A percentile compares a stretch with the other conserved stretches of the same genome.
phyloP scores from a whole-genome alignment of 2,113 vertebrate species.

The Pseudorectes ferrugineus region DNA sequence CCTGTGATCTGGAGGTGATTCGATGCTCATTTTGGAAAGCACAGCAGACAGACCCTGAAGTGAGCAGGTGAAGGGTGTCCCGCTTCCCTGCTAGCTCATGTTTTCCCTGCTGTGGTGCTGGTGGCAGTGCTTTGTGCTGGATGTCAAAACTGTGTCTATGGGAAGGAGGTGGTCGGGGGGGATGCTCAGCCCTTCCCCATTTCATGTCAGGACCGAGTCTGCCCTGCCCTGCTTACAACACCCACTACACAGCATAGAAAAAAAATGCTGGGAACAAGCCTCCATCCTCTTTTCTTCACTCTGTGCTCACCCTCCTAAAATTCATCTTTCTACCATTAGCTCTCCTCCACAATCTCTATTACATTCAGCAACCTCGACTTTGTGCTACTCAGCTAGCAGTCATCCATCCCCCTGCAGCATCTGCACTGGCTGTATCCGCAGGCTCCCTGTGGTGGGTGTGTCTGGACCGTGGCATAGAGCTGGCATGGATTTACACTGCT shows the following conservation, averaged over 20 bases:
- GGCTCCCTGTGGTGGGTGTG: fast-evolving
- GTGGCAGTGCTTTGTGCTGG: background rate
- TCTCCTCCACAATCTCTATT: background rate
- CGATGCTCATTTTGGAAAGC: background rate
- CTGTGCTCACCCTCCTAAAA: background rate
- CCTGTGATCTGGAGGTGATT: background rate
- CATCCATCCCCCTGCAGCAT: background rate
- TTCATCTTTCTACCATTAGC: background rate
- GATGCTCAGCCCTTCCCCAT: background rate
- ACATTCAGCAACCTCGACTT: background rate
- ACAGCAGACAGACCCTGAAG: background rate
- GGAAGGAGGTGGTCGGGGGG: background rate
- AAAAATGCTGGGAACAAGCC: background rate
- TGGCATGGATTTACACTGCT: background rate
- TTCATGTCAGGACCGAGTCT: background rate
- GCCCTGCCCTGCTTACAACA: background rate
- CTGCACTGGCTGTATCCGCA: background rate
- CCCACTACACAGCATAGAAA: background rate
- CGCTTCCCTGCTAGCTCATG: background rate
- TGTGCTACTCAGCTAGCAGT: background rate
- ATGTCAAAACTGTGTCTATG: background rate
- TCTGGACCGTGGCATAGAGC: fast-evolving
- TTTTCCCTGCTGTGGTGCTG: background rate
- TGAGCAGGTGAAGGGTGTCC: background rate
- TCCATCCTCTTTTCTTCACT: background rate